phyloP scores from a whole-genome alignment of 2,888 invertebrate genomes.

The Acleris sparsana region DNA sequence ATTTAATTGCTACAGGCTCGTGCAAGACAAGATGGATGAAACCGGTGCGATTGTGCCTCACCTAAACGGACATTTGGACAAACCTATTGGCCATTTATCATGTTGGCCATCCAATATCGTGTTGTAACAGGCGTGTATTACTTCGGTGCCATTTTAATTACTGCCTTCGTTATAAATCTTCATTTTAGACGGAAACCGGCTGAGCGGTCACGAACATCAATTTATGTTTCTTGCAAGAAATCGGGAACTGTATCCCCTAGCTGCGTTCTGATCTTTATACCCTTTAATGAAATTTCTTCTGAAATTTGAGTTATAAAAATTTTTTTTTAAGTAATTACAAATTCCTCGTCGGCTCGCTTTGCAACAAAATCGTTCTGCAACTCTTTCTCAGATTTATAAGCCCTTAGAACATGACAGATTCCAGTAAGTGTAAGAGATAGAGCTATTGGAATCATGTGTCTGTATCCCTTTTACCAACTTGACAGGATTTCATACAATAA shows the following conservation, averaged over 20 bases:
- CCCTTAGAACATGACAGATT: too few relatives aligned
- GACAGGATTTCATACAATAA: too few relatives aligned
- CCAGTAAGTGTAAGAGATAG: too few relatives aligned
- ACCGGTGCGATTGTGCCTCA: too few relatives aligned
- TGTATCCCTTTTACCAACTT: too few relatives aligned
- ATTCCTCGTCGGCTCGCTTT: too few relatives aligned
- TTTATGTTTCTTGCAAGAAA: constrained; percentile 37
- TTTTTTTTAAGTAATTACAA: constrained; percentile 15
- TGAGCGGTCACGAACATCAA: constrained; percentile 38
- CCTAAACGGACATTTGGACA: constrained; percentile 12
- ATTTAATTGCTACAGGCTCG: too few relatives aligned
- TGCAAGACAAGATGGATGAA: too few relatives aligned
- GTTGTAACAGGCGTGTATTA: constrained; percentile 26
- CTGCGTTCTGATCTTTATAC: constrained; percentile 21
- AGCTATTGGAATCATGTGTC: too few relatives aligned
- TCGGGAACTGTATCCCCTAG: constrained; percentile 19
- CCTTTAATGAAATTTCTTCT: constrained; percentile 18
- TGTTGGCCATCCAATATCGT: constrained; percentile 30
- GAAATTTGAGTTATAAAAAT: background rate
- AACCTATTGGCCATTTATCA: constrained; percentile 33
- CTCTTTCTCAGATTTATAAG: too few relatives aligned
- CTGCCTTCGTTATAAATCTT: constrained; percentile 37
- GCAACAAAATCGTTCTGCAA: too few relatives aligned
- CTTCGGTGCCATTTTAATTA: constrained; percentile 36
- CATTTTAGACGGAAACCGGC: constrained; percentile 35